These are phyloP conservation scores for Venturia canescens DNA, from an alignment of 1,140 invertebrate species.

Conservation along the genomic window DNA sequence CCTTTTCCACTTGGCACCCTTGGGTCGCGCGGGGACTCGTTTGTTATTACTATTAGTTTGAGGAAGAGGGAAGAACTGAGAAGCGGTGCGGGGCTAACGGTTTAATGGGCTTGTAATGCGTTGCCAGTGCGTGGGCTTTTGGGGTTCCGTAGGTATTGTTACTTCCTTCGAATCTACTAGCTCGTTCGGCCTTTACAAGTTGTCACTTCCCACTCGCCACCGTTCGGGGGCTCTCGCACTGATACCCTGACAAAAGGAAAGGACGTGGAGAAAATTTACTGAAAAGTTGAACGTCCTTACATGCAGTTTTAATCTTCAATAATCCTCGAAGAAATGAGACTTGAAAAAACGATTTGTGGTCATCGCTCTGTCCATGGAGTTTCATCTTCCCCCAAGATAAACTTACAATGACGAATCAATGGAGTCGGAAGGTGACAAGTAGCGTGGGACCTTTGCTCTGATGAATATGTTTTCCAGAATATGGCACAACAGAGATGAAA, in stretches of 20 bases:
- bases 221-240: neutral
- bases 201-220: slow-evolving; percentile 1
- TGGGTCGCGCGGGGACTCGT: slow-evolving; percentile 50
- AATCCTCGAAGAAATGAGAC: neutral
- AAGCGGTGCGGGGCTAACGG: slow-evolving; percentile 4
- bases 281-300: neutral
- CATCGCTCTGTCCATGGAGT: no score
- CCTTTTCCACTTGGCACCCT: slow-evolving; percentile 38
- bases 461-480: neutral
- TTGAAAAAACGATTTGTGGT: no score
- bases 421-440: no score
- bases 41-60: slow-evolving; percentile 59
- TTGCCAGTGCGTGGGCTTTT: slow-evolving; percentile 31
- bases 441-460: no score
- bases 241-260: neutral
- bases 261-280: neutral
- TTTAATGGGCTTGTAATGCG: slow-evolving; percentile 57
- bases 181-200: slow-evolving; percentile 7
- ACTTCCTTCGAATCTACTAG: neutral
- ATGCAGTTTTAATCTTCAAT: neutral
- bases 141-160: slow-evolving; percentile 43
- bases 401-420: no score
- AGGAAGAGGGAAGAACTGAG: slow-evolving; percentile 14
- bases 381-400: no score
- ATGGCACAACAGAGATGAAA: neutral